phyloP scores from a whole-genome alignment of 2,113 vertebrate genomes.

The Hypomesus transpacificus region DNA sequence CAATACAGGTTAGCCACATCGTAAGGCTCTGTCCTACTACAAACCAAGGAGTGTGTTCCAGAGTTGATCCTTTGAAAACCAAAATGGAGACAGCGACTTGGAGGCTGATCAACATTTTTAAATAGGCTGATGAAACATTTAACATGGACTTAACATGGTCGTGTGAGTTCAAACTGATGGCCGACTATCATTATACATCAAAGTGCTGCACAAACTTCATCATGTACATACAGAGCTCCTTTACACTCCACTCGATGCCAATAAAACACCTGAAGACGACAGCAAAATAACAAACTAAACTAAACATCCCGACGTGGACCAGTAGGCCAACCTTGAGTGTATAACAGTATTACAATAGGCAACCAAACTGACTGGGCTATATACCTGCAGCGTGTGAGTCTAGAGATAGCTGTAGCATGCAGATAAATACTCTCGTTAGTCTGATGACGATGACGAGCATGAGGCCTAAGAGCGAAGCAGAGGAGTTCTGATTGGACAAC shows the following conservation, averaged over 20 bases:
- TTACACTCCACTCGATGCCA: constrained; percentile 19
- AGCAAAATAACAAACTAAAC: constrained; percentile 7
- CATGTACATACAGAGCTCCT: constrained; percentile 25
- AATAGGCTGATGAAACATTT: too few relatives aligned
- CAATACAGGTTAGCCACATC: constrained; percentile 44
- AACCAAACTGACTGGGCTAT: constrained; percentile 15
- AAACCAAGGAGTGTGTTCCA: constrained; percentile 6
- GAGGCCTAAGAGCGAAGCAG: constrained; percentile 28
- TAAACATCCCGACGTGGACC: not conserved
- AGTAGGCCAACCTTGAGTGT: not conserved
- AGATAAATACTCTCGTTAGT: constrained; percentile 31
- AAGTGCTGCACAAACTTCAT: constrained; percentile 15
- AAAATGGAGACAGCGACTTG: constrained; percentile 21
- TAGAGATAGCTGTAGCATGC: constrained; percentile 52
- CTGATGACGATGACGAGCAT: constrained; percentile 19
- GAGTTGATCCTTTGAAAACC: constrained; percentile 26
- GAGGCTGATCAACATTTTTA: not conserved
- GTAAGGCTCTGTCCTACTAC: constrained; percentile 32
- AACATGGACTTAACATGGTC: too few relatives aligned
- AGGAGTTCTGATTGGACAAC: not conserved
- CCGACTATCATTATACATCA: not conserved
- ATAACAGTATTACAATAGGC: not conserved
- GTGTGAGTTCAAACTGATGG: too few relatives aligned
- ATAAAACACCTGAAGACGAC: constrained; percentile 27
- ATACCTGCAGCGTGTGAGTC: constrained; percentile 28